phyloP scores from a whole-genome alignment of 2,113 vertebrate species.

The Etheostoma spectabile region DNA sequence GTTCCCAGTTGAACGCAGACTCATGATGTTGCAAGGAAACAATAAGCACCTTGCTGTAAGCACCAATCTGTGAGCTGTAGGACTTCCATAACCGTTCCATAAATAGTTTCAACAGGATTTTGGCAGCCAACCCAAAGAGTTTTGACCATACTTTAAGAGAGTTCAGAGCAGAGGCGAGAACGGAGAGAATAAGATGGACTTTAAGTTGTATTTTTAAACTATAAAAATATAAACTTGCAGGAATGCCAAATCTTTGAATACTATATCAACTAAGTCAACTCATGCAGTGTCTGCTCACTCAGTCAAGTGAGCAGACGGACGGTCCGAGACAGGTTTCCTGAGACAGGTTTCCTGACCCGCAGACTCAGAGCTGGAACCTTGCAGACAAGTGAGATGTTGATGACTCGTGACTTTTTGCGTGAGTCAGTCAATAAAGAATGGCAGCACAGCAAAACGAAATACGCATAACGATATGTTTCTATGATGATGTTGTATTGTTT shows the following conservation, averaged over 20 bases:
- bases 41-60: not conserved
- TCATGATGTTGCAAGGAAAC: slow-evolving; percentile 3
- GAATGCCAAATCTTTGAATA: not conserved
- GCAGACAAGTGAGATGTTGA: no score
- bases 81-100: not conserved
- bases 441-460: no score
- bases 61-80: not conserved
- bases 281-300: no score
- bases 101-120: not conserved
- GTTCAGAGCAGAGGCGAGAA: not conserved
- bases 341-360: no score
- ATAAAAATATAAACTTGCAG: not conserved
- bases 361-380: no score
- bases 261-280: no score
- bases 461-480: no score
- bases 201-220: not conserved
- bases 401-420: no score
- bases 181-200: not conserved
- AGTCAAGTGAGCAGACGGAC: no score
- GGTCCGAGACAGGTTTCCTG: no score
- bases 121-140: not conserved
- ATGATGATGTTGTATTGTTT: no score
- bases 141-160: not conserved
- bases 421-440: no score
- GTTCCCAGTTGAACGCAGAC: not conserved